phyloP scores from a whole-genome alignment of 2,797 vertebrate genomes.

The Lepilemur septentrionalis region DNA sequence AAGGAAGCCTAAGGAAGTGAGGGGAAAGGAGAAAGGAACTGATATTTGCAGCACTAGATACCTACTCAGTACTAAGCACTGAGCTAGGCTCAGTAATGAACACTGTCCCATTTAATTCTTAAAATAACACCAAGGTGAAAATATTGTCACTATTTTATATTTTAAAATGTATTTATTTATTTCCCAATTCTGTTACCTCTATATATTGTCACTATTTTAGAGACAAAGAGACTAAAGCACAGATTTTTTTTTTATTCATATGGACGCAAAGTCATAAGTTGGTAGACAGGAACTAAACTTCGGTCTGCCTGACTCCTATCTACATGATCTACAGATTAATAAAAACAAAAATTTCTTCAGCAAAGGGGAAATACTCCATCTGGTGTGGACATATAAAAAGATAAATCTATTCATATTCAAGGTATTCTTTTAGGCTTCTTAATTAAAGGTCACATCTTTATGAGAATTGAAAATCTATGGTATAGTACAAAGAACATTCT shows the following conservation, averaged over 20 bases:
- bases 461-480: neutral
- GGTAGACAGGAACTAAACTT: neutral
- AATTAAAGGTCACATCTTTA: neutral
- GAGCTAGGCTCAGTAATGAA: neutral
- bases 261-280: neutral
- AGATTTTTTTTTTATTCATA: neutral
- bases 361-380: neutral
- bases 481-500: neutral
- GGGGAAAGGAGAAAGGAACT: neutral
- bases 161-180: too few species aligned
- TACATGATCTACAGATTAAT: neutral
- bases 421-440: neutral
- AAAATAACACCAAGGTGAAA: slow-evolving; percentile 9
- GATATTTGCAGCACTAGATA: neutral
- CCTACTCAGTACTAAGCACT: neutral
- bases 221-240: neutral
- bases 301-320: neutral
- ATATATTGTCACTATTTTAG: neutral
- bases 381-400: neutral
- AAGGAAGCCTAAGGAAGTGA: neutral
- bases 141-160: neutral
- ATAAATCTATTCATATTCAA: neutral
- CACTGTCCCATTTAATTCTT: neutral
- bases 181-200: too few species aligned
- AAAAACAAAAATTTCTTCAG: neutral